Base-by-base conservation (phyloP, 2,797 vertebrate species). In the Florisuga fusca region DNA sequence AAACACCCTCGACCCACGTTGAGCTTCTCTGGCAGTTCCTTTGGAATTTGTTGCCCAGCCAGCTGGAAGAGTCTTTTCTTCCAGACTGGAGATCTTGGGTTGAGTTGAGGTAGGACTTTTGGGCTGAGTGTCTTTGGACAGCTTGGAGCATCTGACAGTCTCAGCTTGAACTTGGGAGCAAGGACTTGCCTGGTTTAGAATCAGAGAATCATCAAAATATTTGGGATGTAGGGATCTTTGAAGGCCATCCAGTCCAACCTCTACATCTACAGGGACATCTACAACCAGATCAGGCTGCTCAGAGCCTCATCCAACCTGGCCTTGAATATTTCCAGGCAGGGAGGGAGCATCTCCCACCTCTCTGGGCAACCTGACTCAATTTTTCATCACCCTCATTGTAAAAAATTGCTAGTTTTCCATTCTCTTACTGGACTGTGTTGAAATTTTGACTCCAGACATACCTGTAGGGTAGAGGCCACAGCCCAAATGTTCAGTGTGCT, bases 1-100 rank as follows among this genome's bases (percentile, higher is more conserved):
- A 73, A 29, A 12, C 2, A 0, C 23, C n/a, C 18, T 36, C 3
- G 1, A 22, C 15, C 17, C 4, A 0, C 3, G 3, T 26, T 26
- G 38, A 54, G 20, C 3, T 1, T 19, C 14, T 25, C 43, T 41
- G 59, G 31, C n/a, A 7, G 17, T 55, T 71, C 51, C 19, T 54
- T 9, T 29, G 34, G 33, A 26, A 27, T 53, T 20, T 6, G 22
- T 22, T 64, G 23, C 41, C 51, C 46, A 34, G 15, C 15, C 67
- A 10, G 17, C 16, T 33, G 45, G 14, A 74, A 26, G 19, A n/a
- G 33, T 9, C 50, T 54, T 19, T 33, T 50, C 57, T 83, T 83
- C 23, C 2, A 4, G 31, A 17, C 15, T 25, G 57, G 33, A 63
- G 20, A 61, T 25, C 3, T 38, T 1, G 0, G 31, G 48, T 31